Evolutionary conservation across 2,888 invertebrate species (phyloP), one percentile per base, ranked within the genome.

Genomic region (Netelia fuscicornis): DNA sequence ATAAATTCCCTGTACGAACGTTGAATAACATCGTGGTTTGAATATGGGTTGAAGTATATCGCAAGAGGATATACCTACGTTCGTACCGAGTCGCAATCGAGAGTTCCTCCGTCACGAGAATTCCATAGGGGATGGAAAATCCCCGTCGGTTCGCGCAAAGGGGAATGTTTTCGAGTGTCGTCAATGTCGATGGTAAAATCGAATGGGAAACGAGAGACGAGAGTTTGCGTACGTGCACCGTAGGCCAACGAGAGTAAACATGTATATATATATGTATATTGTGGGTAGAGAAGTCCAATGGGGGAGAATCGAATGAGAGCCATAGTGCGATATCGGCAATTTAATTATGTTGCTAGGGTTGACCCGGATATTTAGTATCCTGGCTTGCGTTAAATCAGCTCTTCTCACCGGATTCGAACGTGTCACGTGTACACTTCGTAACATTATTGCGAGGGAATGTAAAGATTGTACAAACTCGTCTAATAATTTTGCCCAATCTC

Each of bases 341-440:
- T 86, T 86, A 88, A 87, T 88, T 87, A 87, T 79, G 82, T 67
- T 65, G 78, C 65, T 84, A 87, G 84, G 84, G 83, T 42, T 86
- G 85, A 86, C 83, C 83, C 83, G 81, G 58, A 87, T 87, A 83
- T 87, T 83, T 83, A n/a, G 42, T 65, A 65, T 37, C 37, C 11
- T 17, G 17, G n/a, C 17, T 42, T 1, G 64, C 11, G 65, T 65
- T 42, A 37, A 65, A 65, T 65, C n/a, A 44, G 42, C 65, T 65
- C 65, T 65, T 65, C 42, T 42, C 65, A 65, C 17, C n/a, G 42
- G 44, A 30, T 42, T 65, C 20, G 17, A 58, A 20, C 58, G 58
- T 20, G 65, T n/a, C 42, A 42, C 42, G 42, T 42, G 65, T 10
- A 65, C 42, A 65, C 42, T 65, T 44, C n/a, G 42, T 42, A 42